Evolutionary conservation across 2,797 vertebrate species (phyloP), one percentile per base, ranked within the genome.

Genomic region (Distichodus sexfasciatus): DNA sequence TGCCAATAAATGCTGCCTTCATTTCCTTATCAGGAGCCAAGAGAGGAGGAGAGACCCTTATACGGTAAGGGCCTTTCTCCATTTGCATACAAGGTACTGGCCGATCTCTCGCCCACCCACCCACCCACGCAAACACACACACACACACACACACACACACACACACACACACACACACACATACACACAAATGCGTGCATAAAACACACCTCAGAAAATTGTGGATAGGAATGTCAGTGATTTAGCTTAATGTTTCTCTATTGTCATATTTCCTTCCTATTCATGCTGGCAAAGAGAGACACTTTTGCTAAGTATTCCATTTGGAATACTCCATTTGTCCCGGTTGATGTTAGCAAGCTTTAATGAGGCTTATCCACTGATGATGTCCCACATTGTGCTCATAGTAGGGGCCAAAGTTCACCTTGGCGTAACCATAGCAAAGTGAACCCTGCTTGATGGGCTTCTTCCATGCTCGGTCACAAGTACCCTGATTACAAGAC

Each of bases 231-330:
- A 86, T 84, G 88, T 87, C 84, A 82, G 79, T 86, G 87, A 86
- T 88, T 89, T 88, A 84, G 88, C 88, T 87, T 86, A 82, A 90
- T 86, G 86, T 86, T 82, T 79, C 79, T 24, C 81, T 78, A 87
- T 88, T 87, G 84, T 88, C 83, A 74, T 58, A 44, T 17, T 69
- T 59, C 55, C 64, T 31, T 76, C 65, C 78, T 80, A 85, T 89
- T 89, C 83, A 84, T 87, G 72, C 76, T 69, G 72, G 69, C 69
- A 44, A 12, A 46, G 33, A 50, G 51, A 53, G 57, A 26, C 38
- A 43, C 11, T 53, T 73, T 47, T 57, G 43, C 12, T 57, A 36
- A 46, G 29, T 23, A 44, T 67, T 60, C 47, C 17, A 50, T 11
- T 11, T 59, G 53, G 35, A 58, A 31, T 19, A 24, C 38, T 17